Evolutionary conservation across 2,797 vertebrate genomes (phyloP).

Genomic region (Sarcoramphus papa): DNA sequence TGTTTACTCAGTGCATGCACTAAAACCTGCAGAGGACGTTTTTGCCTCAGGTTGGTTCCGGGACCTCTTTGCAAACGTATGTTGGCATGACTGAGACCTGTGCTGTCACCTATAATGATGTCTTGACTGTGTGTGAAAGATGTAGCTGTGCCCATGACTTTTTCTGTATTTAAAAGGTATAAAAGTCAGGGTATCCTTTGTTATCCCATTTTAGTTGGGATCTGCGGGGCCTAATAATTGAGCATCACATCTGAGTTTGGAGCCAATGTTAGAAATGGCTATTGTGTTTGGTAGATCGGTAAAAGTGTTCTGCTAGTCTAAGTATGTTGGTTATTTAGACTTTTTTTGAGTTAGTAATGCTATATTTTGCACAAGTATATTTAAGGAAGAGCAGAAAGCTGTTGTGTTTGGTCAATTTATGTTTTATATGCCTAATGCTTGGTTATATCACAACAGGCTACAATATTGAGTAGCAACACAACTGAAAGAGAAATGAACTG

Average conservation of each 20-base stretch:
- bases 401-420: background rate
- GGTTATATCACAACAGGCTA: background rate
- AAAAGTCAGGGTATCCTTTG: background rate
- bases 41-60: background rate
- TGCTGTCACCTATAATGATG: too few relatives aligned
- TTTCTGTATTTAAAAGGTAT: background rate
- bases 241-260: background rate
- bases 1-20: fast-evolving
- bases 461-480: background rate
- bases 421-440: background rate
- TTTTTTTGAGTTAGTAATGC: background rate
- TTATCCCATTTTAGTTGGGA: background rate
- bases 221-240: background rate
- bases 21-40: background rate
- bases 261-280: background rate
- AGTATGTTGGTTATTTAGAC: background rate
- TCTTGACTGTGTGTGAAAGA: background rate
- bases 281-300: background rate
- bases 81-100: background rate
- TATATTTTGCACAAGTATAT: background rate
- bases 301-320: background rate
- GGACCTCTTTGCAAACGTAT: fast-evolving
- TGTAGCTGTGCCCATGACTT: background rate
- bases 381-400: background rate
- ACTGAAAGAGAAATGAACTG: background rate